phyloP scores from a whole-genome alignment of 2,797 vertebrate species.

The Diplodus puntazzo region DNA sequence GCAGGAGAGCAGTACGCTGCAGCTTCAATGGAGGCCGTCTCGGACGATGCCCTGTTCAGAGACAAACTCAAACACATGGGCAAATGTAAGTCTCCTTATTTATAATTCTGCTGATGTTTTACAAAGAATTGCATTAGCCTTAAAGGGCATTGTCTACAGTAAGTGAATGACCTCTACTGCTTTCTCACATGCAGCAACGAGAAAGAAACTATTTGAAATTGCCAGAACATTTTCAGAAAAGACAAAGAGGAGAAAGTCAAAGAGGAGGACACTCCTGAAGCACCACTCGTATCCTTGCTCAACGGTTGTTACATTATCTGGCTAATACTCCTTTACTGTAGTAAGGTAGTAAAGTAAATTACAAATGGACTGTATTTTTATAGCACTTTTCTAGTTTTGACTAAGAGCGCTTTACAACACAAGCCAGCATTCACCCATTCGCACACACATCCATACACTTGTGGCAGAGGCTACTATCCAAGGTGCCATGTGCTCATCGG shows the following conservation, averaged over 20 bases:
- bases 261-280: conserved; percentile 91
- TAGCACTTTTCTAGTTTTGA: no score
- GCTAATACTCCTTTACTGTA: neutral
- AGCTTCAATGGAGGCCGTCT: conserved; percentile 86
- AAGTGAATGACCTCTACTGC: conserved; percentile 5
- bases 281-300: conserved; percentile 94
- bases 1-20: conserved; percentile 85
- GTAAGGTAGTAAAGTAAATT: neutral
- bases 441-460: no score
- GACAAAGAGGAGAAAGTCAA: conserved; percentile 95
- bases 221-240: conserved; percentile 97
- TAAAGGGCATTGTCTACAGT: neutral
- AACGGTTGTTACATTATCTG: neutral
- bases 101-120: neutral
- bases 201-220: conserved; percentile 98
- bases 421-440: no score
- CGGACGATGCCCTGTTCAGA: conserved; percentile 96
- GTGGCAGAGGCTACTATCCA: no score
- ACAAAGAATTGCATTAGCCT: neutral
- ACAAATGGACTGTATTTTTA: no score
- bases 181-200: conserved; percentile 88
- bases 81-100: conserved; percentile 90
- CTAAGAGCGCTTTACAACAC: no score
- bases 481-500: no score
- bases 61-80: conserved; percentile 99